These are phyloP conservation scores for Ammospiza nelsoni DNA, from an alignment of 2,113 vertebrate species.

Conservation along the genomic window DNA sequence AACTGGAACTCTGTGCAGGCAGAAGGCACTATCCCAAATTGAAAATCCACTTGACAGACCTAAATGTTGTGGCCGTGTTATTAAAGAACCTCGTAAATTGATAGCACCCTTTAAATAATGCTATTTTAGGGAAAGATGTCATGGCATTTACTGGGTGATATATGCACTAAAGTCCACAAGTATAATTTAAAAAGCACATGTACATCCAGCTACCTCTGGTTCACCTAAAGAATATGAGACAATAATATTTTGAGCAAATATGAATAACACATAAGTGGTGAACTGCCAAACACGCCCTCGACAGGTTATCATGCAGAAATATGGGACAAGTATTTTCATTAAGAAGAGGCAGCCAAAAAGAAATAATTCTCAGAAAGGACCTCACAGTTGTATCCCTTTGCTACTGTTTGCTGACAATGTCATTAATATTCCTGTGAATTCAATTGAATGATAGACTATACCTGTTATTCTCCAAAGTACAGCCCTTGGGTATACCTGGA, in stretches of 20 bases:
- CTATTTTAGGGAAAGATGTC: background rate
- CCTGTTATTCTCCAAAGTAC: slow-evolving; percentile 13
- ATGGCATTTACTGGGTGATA: background rate
- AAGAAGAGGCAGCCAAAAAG: background rate
- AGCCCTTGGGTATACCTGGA: slow-evolving; percentile 35
- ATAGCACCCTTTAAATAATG: background rate
- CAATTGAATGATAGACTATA: slow-evolving; percentile 36
- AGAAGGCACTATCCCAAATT: background rate
- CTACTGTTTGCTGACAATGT: slow-evolving; percentile 51
- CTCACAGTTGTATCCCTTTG: slow-evolving; percentile 32
- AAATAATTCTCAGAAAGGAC: slow-evolving; percentile 5
- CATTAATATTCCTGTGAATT: slow-evolving; percentile 52
- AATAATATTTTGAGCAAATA: background rate
- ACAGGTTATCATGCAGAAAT: background rate
- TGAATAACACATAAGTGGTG: background rate
- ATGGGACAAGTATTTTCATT: slow-evolving; percentile 4
- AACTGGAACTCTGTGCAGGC: background rate
- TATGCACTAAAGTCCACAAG: background rate
- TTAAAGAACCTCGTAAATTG: background rate
- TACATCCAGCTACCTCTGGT: background rate
- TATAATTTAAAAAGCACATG: background rate
- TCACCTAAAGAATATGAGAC: background rate
- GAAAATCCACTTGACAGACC: background rate
- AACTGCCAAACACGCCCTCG: background rate
- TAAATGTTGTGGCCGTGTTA: background rate